Evolutionary conservation across 2,113 vertebrate genomes (phyloP).

Genomic region (Agapornis roseicollis): DNA sequence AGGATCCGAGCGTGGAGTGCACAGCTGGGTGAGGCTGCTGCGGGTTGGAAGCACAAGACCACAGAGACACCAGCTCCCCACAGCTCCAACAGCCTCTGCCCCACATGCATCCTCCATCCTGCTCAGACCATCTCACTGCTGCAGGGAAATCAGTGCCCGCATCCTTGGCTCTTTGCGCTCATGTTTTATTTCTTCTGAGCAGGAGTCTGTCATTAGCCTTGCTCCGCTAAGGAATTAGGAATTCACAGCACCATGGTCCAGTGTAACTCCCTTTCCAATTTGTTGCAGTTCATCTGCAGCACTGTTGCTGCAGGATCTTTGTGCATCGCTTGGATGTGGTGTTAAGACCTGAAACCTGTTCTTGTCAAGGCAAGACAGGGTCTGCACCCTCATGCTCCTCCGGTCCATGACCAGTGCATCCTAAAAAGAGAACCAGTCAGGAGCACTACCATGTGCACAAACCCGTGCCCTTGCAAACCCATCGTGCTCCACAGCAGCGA

Average conservation of each 20-base stretch:
- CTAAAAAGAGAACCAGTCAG: not conserved
- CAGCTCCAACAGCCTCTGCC: not conserved
- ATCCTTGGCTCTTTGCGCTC: not conserved
- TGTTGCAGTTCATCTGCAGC: not conserved
- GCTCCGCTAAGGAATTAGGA: not conserved
- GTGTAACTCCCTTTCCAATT: not conserved
- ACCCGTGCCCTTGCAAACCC: not conserved
- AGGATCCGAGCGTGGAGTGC: not conserved
- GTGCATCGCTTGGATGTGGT: accelerated
- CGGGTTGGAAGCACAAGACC: not conserved
- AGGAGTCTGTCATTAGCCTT: not conserved
- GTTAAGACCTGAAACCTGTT: accelerated
- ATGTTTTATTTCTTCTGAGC: not conserved
- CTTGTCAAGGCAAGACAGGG: not conserved
- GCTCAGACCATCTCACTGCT: not conserved
- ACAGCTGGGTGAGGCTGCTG: not conserved
- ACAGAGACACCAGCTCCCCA: accelerated
- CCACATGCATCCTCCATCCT: not conserved
- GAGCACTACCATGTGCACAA: accelerated
- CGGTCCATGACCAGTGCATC: accelerated
- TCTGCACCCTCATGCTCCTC: accelerated
- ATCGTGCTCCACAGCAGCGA: accelerated
- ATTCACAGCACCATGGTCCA: not conserved
- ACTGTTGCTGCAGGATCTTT: not conserved
- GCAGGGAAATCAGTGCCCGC: accelerated